phyloP scores from a whole-genome alignment of 1,140 invertebrate species.

The Zaprionus davidi region DNA sequence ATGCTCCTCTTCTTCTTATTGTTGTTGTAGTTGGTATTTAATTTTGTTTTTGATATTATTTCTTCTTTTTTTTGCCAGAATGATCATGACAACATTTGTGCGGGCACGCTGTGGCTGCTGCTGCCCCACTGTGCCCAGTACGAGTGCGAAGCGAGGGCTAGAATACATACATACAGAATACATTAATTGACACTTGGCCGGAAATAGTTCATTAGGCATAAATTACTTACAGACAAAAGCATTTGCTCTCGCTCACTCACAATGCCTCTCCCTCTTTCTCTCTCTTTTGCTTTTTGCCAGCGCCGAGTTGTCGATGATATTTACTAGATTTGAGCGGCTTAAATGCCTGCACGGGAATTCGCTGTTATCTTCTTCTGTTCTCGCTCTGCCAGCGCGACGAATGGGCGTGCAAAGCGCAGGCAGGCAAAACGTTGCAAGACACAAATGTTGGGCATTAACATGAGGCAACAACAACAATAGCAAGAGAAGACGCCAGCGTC shows the following conservation, averaged over 20 bases:
- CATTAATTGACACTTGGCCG: conserved; percentile 82
- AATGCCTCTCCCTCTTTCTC: background rate
- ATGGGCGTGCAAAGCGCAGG: conserved; percentile 31
- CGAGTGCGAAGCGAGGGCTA: conserved; percentile 28
- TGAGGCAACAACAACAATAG: conserved; percentile 19
- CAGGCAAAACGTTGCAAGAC: conserved; percentile 51
- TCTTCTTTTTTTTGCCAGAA: conserved; percentile 55
- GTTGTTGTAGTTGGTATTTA: conserved; percentile 14
- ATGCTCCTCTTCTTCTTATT: background rate
- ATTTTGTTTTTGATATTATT: background rate
- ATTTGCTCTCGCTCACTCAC: conserved; percentile 38
- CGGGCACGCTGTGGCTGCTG: conserved; percentile 66
- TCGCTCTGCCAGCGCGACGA: conserved; percentile 20
- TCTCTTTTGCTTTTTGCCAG: conserved; percentile 39
- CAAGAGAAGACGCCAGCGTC: conserved; percentile 8
- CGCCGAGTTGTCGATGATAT: conserved; percentile 46
- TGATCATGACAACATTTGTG: conserved; percentile 74
- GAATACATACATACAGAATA: conserved; percentile 60
- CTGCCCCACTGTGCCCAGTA: conserved; percentile 38
- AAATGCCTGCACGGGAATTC: conserved; percentile 56
- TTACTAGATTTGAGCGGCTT: conserved; percentile 74
- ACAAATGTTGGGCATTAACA: conserved; percentile 57
- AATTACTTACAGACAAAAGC: conserved; percentile 79
- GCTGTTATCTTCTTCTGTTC: conserved; percentile 54
- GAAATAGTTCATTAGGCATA: conserved; percentile 83